A percentile compares a stretch with the other conserved stretches of the same genome.
phyloP scores from a whole-genome alignment of 2,113 vertebrate genomes.

The Paradisaea rubra region DNA sequence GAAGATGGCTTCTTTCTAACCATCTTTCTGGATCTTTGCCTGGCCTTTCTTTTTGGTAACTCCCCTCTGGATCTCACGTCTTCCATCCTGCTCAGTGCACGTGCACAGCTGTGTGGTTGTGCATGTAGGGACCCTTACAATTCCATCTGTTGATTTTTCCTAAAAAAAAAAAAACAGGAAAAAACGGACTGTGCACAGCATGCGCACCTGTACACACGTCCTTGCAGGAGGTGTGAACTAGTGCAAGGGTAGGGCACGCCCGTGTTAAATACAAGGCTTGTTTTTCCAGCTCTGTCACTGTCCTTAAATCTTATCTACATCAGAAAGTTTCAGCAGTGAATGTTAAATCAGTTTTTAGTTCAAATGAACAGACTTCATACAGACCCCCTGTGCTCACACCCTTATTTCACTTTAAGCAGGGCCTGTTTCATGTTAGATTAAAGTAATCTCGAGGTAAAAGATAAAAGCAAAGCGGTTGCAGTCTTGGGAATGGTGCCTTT shows the following conservation, averaged over 20 bases:
- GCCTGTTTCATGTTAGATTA: background rate
- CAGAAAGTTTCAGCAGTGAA: background rate
- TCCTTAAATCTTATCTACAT: background rate
- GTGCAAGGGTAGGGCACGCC: background rate
- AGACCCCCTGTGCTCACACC: background rate
- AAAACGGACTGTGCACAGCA: background rate
- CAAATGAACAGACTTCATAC: background rate
- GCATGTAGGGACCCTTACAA: background rate
- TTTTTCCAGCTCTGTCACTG: constrained; percentile 15
- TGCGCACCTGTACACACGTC: background rate
- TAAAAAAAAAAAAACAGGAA: background rate
- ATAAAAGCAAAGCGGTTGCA: background rate
- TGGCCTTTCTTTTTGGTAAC: background rate
- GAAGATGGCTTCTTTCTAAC: background rate
- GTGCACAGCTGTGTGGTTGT: background rate
- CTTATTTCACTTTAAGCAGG: background rate
- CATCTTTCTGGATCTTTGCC: background rate
- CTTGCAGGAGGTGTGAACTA: background rate
- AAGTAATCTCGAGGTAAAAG: background rate
- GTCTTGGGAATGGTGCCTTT: background rate
- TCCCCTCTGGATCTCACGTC: background rate
- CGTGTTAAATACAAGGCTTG: background rate
- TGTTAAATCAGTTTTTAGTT: background rate
- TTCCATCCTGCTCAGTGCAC: background rate
- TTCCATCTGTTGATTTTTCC: background rate